Evolutionary conservation across 2,797 vertebrate genomes (phyloP).

Genomic region (Geotrypetes seraphini): DNA sequence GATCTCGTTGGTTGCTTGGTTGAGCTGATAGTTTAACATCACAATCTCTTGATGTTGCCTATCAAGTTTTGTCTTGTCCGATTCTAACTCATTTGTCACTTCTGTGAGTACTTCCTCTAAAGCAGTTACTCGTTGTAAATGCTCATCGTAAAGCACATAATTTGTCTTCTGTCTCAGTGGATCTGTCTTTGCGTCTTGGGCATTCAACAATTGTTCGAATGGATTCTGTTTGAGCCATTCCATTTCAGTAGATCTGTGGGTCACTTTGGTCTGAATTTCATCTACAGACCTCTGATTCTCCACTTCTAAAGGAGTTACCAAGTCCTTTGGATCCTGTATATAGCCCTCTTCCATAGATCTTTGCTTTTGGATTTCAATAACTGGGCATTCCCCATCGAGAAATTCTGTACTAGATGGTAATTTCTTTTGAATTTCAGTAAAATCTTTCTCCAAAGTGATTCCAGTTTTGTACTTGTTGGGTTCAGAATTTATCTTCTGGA

Average conservation of each 20-base stretch:
- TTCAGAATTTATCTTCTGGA: too few species aligned
- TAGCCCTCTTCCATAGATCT: too few species aligned
- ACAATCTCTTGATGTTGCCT: conserved; percentile 25
- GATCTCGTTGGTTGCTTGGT: conserved; percentile 2
- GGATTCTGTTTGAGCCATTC: not conserved
- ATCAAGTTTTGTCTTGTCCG: conserved; percentile 15
- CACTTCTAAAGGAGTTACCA: too few species aligned
- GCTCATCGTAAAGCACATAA: not conserved
- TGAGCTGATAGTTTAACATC: conserved; percentile 24
- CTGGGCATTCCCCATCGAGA: too few species aligned
- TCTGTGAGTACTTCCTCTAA: conserved; percentile 29
- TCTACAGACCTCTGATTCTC: too few species aligned
- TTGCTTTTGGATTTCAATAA: too few species aligned
- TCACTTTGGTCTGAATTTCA: too few species aligned
- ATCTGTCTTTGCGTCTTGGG: conserved; percentile 1
- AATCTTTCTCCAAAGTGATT: too few species aligned
- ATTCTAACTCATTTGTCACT: conserved; percentile 29
- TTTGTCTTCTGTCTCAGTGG: not conserved
- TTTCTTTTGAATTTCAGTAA: too few species aligned
- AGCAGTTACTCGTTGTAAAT: conserved; percentile 10
- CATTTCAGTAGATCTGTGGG: not conserved
- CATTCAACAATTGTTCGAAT: not conserved
- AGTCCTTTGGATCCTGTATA: too few species aligned
- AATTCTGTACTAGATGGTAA: too few species aligned
- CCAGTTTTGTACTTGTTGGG: too few species aligned